Base-by-base conservation (phyloP, 2,113 vertebrate genomes). In the Forbesichthys papilliferus region DNA sequence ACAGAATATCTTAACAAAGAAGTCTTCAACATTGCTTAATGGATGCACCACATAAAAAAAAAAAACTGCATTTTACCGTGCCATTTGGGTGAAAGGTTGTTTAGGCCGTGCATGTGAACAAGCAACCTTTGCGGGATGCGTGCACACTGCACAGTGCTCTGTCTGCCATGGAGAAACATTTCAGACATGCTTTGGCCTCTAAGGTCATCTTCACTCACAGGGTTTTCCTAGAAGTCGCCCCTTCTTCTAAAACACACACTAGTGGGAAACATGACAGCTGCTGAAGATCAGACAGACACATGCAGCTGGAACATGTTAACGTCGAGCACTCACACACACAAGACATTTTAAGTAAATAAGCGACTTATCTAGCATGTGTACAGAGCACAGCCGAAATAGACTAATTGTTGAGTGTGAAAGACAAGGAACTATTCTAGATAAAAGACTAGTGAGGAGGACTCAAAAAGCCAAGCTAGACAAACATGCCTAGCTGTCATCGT, bases 181-280 rank as follows among this genome's bases (percentile, higher is more conserved):
- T 65, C 14, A 36, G 46, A 59, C 46, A 46, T 20, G 14, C 36
- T 42, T 52, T 48, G 59, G 69, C 46, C 34, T 58, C 36, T 36
- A 14, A 4, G 49, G 18, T 2, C 0, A 4, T 49, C 66, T 59
- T 73, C 58, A 13, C 34, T 51, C 64, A 9, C 11, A 34, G 3
- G 0, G 10, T 64, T 75, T 86, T 81, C 81, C 51, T 48, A 70
- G 81, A 82, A 84, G n/a, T 47, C 48, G 10, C 6, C 61, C 4
- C 18, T 10, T 4, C 33, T 74, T 76, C 61, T 8, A 58, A 59
- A 71, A 77, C 71, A 10, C 10, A 12, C 10, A 12, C 48, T 2
- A 2, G 18, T 20, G 49, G 36, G 59, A 70, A 42, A 6, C 36
- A 42, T 42, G 70, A 54, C 20, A 58, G 54, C 47, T 70, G 16